phyloP scores from a whole-genome alignment of 2,113 vertebrate species.

The Chauna torquata region DNA sequence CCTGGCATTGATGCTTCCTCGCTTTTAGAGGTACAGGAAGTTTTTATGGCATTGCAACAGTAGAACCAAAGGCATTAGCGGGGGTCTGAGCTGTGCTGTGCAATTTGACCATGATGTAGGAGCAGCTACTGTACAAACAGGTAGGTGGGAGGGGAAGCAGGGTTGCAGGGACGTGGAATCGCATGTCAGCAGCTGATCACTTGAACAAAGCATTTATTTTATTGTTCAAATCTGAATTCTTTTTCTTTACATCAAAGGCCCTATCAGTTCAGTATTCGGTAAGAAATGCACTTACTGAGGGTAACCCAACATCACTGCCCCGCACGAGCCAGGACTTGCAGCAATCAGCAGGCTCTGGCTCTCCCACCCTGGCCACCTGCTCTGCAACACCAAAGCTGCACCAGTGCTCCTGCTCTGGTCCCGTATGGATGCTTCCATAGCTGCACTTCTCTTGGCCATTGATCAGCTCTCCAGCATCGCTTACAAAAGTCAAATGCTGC shows the following conservation, averaged over 20 bases:
- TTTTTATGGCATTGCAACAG: not conserved
- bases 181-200: not conserved
- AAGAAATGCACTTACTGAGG: not conserved
- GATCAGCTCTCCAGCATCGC: not conserved
- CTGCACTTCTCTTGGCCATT: not conserved
- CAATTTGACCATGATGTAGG: not conserved
- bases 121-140: not conserved
- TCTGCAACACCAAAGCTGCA: no score
- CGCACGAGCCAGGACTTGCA: not conserved
- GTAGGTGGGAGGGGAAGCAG: not conserved
- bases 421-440: not conserved
- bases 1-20: not conserved
- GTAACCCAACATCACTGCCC: not conserved
- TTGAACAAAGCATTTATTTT: not conserved
- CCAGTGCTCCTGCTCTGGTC: not conserved
- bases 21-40: not conserved
- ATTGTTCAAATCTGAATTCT: not conserved
- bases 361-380: not conserved
- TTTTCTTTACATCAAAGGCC: not conserved
- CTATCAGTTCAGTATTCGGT: not conserved
- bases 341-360: accelerated
- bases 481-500: not conserved
- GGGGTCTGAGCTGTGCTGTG: not conserved
- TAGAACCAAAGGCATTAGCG: not conserved
- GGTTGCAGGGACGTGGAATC: not conserved